These are phyloP conservation scores for Esperia sulphurella DNA, from an alignment of 2,888 invertebrate species.

Conservation along the genomic window DNA sequence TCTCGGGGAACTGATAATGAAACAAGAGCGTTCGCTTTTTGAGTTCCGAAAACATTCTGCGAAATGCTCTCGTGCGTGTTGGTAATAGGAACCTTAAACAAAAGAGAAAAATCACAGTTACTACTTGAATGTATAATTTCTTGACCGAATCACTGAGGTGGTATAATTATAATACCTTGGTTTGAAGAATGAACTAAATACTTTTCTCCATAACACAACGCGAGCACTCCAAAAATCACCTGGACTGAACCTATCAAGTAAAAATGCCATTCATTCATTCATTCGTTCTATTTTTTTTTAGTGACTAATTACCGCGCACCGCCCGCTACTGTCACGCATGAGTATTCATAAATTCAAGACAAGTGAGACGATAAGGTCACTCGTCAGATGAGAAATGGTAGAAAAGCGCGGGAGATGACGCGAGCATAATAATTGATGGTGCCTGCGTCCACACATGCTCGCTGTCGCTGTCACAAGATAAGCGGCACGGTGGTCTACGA, in stretches of 20 bases:
- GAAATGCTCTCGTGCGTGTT: slow-evolving; percentile 1
- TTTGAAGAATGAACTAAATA: no score
- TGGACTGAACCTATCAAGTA: not conserved
- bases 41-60: not conserved
- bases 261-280: not conserved
- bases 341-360: slow-evolving; percentile 25
- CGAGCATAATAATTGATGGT: slow-evolving; percentile 56
- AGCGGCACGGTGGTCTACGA: slow-evolving; percentile 45
- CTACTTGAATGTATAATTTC: no score
- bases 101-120: not conserved
- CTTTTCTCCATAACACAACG: not conserved
- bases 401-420: slow-evolving; percentile 36
- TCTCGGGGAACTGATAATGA: slow-evolving; percentile 2
- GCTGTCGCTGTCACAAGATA: slow-evolving; percentile 35
- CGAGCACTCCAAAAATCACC: not conserved
- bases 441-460: slow-evolving; percentile 20
- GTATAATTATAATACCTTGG: no score
- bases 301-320: slow-evolving; percentile 26
- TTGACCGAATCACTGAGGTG: no score
- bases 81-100: no score
- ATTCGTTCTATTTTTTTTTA: slow-evolving; percentile 1
- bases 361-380: slow-evolving; percentile 26
- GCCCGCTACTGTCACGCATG: slow-evolving; percentile 28
- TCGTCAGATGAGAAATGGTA: slow-evolving; percentile 38
- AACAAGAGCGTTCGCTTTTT: slow-evolving; percentile 1